Evolutionary conservation across 2,888 invertebrate species (phyloP).

Genomic region (Oasisia sp.): DNA sequence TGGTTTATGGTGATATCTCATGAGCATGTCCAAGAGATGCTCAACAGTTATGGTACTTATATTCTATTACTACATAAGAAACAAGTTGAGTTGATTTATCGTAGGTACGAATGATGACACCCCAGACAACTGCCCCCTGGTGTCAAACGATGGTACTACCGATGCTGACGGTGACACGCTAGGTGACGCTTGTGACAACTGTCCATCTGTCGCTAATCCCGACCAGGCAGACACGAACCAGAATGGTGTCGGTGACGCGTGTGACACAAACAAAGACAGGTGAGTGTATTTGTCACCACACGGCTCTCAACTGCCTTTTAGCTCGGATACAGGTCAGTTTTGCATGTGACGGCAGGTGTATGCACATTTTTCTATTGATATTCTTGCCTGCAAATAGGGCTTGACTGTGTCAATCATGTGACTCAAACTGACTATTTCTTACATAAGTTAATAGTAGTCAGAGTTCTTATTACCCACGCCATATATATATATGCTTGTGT

Average conservation of each 20-base stretch:
- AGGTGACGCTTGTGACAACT: conserved; percentile 38
- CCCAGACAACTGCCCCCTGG: conserved; percentile 85
- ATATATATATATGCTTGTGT: too few relatives aligned
- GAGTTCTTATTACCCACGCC: too few relatives aligned
- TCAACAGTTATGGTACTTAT: too few relatives aligned
- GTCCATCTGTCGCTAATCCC: conserved; percentile 9
- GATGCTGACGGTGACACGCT: conserved; percentile 34
- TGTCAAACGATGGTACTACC: conserved; percentile 57
- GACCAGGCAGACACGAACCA: conserved; percentile 24
- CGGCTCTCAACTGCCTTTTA: not conserved
- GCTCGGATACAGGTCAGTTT: not conserved
- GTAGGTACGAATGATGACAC: not conserved
- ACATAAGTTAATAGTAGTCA: too few relatives aligned
- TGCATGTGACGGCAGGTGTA: not conserved
- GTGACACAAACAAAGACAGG: conserved; percentile 34
- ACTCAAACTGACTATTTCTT: too few relatives aligned
- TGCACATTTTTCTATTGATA: too few relatives aligned
- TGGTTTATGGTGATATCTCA: too few relatives aligned
- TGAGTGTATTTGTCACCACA: not conserved
- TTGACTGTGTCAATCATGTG: too few relatives aligned
- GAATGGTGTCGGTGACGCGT: conserved; percentile 47
- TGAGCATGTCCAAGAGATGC: too few relatives aligned
- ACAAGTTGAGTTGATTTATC: not conserved
- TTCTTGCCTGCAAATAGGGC: too few relatives aligned
- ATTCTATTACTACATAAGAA: too few relatives aligned